Conservation (phyloP, 2,888 invertebrate genomes). For the Caenorhabditis wallacei region DNA sequence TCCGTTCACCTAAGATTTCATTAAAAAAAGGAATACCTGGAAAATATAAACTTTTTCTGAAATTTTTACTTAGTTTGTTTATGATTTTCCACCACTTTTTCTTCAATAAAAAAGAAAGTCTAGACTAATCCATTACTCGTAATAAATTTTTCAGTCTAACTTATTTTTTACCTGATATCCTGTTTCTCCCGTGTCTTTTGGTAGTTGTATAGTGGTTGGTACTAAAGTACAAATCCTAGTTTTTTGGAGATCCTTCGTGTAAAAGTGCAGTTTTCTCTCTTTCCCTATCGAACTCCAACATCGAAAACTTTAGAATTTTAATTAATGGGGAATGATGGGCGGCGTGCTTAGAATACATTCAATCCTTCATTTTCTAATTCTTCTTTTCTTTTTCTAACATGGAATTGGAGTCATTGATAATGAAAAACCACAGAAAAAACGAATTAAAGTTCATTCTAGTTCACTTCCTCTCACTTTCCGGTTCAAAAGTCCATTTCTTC, state of each 20-base stretch:
- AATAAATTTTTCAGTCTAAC: not conserved
- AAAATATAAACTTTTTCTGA: no score
- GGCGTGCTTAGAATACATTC: slow-evolving; percentile 23
- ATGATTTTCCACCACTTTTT: no score
- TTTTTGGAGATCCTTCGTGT: not conserved
- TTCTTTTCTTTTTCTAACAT: slow-evolving; percentile 6
- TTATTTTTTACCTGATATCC: not conserved
- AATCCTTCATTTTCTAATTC: slow-evolving; percentile 9
- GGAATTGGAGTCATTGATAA: no score
- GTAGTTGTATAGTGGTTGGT: not conserved
- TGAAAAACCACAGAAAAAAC: no score
- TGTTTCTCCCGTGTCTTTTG: not conserved
- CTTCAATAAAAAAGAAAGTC: no score
- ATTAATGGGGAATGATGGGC: slow-evolving; percentile 32
- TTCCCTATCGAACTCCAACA: slow-evolving; percentile 29
- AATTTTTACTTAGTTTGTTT: no score
- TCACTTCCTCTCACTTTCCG: slow-evolving; percentile 11
- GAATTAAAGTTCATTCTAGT: no score
- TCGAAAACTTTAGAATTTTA: slow-evolving; percentile 39
- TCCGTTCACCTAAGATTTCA: no score
- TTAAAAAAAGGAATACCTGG: no score
- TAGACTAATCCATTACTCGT: not conserved
- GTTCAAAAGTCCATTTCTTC: not conserved
- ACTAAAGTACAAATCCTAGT: not conserved
- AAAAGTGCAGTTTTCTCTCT: slow-evolving; percentile 1